Evolutionary conservation across 2,888 invertebrate genomes (phyloP).

Genomic region (Troilus luridus): DNA sequence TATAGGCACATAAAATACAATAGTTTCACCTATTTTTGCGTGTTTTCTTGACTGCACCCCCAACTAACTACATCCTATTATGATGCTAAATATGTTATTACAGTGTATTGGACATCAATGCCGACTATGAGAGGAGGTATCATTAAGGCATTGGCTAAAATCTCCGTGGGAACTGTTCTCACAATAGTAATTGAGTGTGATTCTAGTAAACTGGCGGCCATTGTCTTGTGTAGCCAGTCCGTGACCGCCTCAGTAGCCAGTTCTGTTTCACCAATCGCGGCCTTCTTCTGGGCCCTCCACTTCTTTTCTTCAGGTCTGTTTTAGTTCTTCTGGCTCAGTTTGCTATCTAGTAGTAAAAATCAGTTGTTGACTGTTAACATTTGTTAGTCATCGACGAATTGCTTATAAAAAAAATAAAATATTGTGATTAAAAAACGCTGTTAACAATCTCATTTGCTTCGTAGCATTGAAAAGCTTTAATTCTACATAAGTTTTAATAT

Average conservation of each 20-base stretch:
- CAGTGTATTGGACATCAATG: too few relatives aligned
- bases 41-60: too few relatives aligned
- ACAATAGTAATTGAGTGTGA: constrained; percentile 41
- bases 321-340: background rate
- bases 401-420: too few relatives aligned
- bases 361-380: background rate
- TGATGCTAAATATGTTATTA: background rate
- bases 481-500: too few relatives aligned
- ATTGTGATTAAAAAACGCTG: too few relatives aligned
- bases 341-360: background rate
- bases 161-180: constrained; percentile 1
- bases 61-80: too few relatives aligned
- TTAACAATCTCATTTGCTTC: too few relatives aligned
- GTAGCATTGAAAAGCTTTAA: too few relatives aligned
- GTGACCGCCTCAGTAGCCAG: constrained; percentile 7
- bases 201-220: constrained; percentile 15
- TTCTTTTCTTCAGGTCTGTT: background rate
- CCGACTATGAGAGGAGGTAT: background rate
- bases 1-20: too few relatives aligned
- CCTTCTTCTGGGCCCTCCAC: background rate
- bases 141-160: background rate
- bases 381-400: too few relatives aligned
- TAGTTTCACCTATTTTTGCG: too few relatives aligned
- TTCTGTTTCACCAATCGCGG: constrained; percentile 11
- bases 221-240: background rate